phyloP scores from a whole-genome alignment of 2,113 vertebrate genomes.

The Xiphophorus couchianus region DNA sequence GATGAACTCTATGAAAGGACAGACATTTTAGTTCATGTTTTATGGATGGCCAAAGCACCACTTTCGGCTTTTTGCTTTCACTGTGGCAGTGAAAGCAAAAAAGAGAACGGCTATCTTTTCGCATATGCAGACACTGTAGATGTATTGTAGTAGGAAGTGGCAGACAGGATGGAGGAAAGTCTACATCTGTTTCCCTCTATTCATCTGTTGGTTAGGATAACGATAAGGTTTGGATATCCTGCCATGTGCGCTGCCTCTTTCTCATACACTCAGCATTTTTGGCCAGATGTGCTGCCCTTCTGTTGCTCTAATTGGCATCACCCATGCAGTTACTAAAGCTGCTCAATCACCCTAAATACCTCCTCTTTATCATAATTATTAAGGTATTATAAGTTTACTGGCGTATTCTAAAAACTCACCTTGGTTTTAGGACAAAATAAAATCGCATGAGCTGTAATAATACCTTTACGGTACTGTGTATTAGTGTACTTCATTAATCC shows the following conservation, averaged over 20 bases:
- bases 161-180: constrained; percentile 52
- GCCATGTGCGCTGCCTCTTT: constrained; percentile 4
- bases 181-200: constrained; percentile 75
- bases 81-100: constrained; percentile 7
- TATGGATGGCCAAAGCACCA: not conserved
- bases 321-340: constrained; percentile 6
- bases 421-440: not conserved
- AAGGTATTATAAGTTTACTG: constrained; percentile 1
- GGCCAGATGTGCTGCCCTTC: constrained; percentile 22
- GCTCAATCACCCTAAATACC: not conserved
- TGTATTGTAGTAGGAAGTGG: constrained; percentile 43
- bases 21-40: not conserved
- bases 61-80: not conserved
- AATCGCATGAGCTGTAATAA: not conserved
- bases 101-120: not conserved
- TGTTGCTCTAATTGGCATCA: constrained; percentile 9
- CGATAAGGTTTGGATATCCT: constrained; percentile 51
- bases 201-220: constrained; percentile 42
- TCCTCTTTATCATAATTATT: too few species aligned
- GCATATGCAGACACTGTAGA: not conserved
- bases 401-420: too few species aligned
- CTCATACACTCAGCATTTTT: not conserved
- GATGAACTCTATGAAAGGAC: not conserved
- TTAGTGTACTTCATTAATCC: not conserved
- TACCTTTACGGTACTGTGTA: not conserved